These are phyloP conservation scores for Saccopteryx leptura DNA, from an alignment of 2,113 vertebrate genomes.

Conservation along the genomic window DNA sequence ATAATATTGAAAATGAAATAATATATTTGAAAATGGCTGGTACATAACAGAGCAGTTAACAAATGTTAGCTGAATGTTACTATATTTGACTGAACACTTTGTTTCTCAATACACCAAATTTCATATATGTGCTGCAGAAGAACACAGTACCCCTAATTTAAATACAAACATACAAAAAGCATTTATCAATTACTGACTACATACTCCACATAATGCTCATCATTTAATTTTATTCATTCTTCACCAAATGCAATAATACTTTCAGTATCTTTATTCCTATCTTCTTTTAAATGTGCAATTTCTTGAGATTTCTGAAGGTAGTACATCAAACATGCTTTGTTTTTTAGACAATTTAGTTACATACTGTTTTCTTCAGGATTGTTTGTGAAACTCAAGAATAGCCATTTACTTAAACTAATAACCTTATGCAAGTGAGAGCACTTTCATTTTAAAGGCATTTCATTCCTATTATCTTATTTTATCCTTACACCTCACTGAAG, in stretches of 20 bases:
- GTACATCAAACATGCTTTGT: conserved; percentile 4
- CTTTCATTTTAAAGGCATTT: conserved; percentile 56
- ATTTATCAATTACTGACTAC: not conserved
- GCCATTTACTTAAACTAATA: conserved; percentile 41
- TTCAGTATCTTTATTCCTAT: not conserved
- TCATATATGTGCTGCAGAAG: not conserved
- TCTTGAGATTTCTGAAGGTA: not conserved
- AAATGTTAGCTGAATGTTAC: not conserved
- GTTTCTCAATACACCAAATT: not conserved
- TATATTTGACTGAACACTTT: not conserved
- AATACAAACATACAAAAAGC: not conserved
- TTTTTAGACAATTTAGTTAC: not conserved
- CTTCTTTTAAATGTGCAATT: not conserved
- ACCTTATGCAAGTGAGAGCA: not conserved
- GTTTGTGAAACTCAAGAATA: conserved; percentile 57
- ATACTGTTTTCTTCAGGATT: conserved; percentile 10
- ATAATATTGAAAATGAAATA: conserved; percentile 39
- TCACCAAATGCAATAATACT: not conserved
- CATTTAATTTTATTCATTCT: not conserved
- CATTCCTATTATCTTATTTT: conserved; percentile 52
- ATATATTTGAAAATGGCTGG: not conserved
- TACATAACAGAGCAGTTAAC: not conserved
- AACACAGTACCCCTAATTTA: not conserved
- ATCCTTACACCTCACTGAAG: conserved; percentile 14
- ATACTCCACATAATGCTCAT: not conserved